Evolutionary conservation across 2,888 invertebrate species (phyloP).

Genomic region (Panopea generosa): DNA sequence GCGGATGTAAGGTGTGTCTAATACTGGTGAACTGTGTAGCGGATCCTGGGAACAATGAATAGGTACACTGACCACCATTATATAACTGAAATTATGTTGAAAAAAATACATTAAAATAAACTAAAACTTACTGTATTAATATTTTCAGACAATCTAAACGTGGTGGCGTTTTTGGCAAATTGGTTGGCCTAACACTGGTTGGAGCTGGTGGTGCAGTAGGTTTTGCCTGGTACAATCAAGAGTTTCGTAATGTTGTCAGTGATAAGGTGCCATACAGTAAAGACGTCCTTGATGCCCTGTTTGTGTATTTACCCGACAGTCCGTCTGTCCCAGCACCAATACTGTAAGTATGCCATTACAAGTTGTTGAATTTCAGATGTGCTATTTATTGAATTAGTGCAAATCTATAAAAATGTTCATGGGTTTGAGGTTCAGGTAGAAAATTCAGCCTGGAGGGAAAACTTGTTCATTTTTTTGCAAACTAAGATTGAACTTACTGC

Average conservation of each 20-base stretch:
- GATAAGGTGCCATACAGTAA: slow-evolving; percentile 88
- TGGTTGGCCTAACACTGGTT: slow-evolving; percentile 46
- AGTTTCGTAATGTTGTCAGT: slow-evolving; percentile 89
- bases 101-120: too few relatives aligned
- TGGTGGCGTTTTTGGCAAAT: slow-evolving; percentile 41
- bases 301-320: slow-evolving; percentile 59
- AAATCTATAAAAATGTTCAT: too few relatives aligned
- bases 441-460: background rate
- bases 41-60: too few relatives aligned
- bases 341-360: slow-evolving; percentile 29
- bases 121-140: background rate
- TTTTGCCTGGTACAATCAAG: slow-evolving; percentile 89
- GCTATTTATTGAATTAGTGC: too few relatives aligned
- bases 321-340: slow-evolving; percentile 54
- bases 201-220: slow-evolving; percentile 82
- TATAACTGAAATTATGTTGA: too few relatives aligned
- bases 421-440: too few relatives aligned
- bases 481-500: too few relatives aligned
- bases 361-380: background rate
- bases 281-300: slow-evolving; percentile 59
- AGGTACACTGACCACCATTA: too few relatives aligned
- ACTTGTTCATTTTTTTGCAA: too few relatives aligned
- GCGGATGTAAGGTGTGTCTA: too few relatives aligned
- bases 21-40: too few relatives aligned
- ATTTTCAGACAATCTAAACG: background rate